Evolutionary conservation across 2,888 invertebrate genomes (phyloP).

Genomic region (Calephelis perditalis): DNA sequence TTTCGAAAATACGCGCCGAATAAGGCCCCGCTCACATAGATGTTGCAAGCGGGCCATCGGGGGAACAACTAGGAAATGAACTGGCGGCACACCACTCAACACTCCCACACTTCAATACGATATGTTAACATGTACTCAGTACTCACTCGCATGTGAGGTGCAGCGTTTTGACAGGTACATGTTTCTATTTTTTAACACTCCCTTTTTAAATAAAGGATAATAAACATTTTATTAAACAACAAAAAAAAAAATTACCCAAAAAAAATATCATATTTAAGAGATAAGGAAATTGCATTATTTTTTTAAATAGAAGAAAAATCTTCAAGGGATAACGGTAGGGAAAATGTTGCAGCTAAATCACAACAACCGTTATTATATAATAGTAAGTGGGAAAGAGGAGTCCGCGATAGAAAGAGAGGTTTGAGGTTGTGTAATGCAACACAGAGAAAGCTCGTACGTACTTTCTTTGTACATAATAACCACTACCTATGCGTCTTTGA

Average conservation of each 20-base stretch:
- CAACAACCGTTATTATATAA: slow-evolving; percentile 77
- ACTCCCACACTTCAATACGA: slow-evolving; percentile 36
- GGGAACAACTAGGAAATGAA: slow-evolving; percentile 74
- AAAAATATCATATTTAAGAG: slow-evolving; percentile 7
- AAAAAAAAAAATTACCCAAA: background rate
- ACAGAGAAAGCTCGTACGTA: slow-evolving; percentile 73
- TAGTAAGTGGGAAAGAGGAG: slow-evolving; percentile 54
- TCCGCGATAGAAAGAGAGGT: slow-evolving; percentile 50
- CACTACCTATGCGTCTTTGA: slow-evolving; percentile 45
- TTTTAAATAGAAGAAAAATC: slow-evolving; percentile 41
- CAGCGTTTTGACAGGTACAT: slow-evolving; percentile 62
- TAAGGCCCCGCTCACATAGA: slow-evolving; percentile 72
- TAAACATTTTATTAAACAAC: background rate
- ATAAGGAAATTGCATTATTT: slow-evolving; percentile 25
- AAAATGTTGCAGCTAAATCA: slow-evolving; percentile 72
- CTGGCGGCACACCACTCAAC: slow-evolving; percentile 50
- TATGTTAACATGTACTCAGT: slow-evolving; percentile 32
- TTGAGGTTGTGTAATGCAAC: slow-evolving; percentile 68
- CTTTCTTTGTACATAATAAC: slow-evolving; percentile 58
- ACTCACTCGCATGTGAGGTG: slow-evolving; percentile 43
- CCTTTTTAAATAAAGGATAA: slow-evolving; percentile 11
- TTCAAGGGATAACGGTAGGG: slow-evolving; percentile 53
- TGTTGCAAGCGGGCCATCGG: slow-evolving; percentile 72
- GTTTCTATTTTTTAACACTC: slow-evolving; percentile 53
- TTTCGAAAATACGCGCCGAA: slow-evolving; percentile 62